Percentiles rank a stretch among this genome's conserved stretches.
Conservation (phyloP, 2,888 invertebrate species). For the Pandemis corylana region DNA sequence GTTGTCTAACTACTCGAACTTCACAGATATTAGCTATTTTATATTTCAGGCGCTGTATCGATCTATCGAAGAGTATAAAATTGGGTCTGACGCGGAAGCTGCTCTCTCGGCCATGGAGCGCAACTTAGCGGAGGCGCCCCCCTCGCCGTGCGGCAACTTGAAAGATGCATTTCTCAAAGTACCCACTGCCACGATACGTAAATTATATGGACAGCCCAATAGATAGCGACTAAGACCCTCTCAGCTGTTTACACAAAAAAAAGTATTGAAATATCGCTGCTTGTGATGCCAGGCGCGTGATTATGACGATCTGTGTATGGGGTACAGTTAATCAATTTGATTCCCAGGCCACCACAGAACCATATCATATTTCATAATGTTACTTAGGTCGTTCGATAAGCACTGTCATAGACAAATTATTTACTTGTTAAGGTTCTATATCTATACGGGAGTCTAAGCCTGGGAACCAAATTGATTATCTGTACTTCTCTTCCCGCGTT, state of each 20-base stretch:
- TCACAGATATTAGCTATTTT: neutral
- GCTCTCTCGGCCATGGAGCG: conserved; percentile 83
- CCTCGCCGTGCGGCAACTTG: conserved; percentile 73
- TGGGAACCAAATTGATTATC: no score
- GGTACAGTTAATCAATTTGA: no score
- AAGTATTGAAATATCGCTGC: neutral
- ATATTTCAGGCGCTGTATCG: conserved; percentile 69
- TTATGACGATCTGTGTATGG: no score
- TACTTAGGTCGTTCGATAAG: no score
- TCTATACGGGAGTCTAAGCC: no score
- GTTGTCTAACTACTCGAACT: no score
- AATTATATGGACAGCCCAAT: conserved; percentile 53
- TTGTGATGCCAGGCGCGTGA: neutral
- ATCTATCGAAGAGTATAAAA: conserved; percentile 82
- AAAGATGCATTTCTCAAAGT: conserved; percentile 69
- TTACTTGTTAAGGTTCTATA: no score
- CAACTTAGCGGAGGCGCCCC: conserved; percentile 63
- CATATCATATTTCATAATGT: no score
- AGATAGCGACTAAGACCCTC: conserved; percentile 51
- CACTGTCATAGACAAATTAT: no score
- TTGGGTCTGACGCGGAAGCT: conserved; percentile 87
- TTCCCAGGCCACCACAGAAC: no score
- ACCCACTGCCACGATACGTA: conserved; percentile 59
- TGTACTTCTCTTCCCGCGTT: no score
- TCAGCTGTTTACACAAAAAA: neutral